phyloP scores from a whole-genome alignment of 2,888 invertebrate genomes.

The Volucella zonaria region DNA sequence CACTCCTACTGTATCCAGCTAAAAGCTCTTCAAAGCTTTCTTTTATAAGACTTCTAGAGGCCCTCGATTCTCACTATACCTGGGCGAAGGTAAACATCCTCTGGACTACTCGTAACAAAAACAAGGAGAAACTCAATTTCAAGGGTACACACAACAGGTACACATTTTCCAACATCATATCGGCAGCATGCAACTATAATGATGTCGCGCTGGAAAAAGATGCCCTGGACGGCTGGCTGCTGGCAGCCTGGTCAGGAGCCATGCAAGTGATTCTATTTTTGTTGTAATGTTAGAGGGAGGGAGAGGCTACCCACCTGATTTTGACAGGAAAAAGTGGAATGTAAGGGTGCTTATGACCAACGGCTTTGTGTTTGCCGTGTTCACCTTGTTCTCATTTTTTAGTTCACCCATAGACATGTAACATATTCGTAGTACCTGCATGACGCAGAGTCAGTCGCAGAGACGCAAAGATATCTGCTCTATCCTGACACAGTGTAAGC shows the following conservation, averaged over 20 bases:
- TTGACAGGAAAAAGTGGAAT: neutral
- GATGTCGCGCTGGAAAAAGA: constrained; percentile 53
- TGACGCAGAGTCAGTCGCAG: constrained; percentile 51
- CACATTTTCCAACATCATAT: constrained; percentile 68
- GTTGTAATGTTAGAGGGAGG: constrained; percentile 3
- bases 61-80: constrained; percentile 28
- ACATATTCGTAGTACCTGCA: constrained; percentile 8
- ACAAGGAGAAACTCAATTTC: constrained; percentile 56
- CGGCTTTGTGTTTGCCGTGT: constrained; percentile 51
- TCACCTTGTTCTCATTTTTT: constrained; percentile 64
- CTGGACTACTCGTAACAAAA: constrained; percentile 13
- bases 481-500: neutral
- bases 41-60: constrained; percentile 26
- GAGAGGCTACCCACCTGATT: neutral
- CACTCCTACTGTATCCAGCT: constrained; percentile 40
- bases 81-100: constrained; percentile 49
- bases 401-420: constrained; percentile 37
- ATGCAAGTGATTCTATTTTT: constrained; percentile 35
- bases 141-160: constrained; percentile 74
- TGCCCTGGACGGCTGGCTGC: constrained; percentile 46
- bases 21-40: constrained; percentile 67
- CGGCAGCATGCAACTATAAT: constrained; percentile 66
- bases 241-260: neutral
- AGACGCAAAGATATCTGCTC: neutral
- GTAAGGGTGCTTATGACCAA: constrained; percentile 48